Evolutionary conservation across 2,113 vertebrate genomes (phyloP).

Genomic region (Hypocryptadius cinnamomeus): DNA sequence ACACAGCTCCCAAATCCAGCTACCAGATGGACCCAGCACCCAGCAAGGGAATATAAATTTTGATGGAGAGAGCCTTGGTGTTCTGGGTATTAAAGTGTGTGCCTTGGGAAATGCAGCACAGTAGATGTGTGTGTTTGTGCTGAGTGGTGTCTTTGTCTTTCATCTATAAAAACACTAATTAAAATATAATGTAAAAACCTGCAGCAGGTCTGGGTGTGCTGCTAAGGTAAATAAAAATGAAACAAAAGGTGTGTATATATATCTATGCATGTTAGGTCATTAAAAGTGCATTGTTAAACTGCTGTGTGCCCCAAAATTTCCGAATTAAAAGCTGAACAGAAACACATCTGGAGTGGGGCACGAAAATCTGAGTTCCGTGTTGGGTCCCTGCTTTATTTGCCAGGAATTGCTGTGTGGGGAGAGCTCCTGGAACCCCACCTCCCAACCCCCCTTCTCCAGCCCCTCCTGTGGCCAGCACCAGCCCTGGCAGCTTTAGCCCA

Average conservation of each 20-base stretch:
- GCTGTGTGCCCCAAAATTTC: background rate
- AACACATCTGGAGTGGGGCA: constrained; percentile 7
- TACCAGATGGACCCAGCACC: constrained; percentile 2
- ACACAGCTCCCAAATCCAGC: background rate
- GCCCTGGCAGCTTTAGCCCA: background rate
- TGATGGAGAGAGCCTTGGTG: background rate
- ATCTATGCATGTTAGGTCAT: background rate
- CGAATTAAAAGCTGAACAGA: constrained; percentile 33
- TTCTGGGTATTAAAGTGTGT: background rate
- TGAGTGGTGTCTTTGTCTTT: constrained; percentile 45
- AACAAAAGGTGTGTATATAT: background rate
- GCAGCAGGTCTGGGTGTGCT: background rate
- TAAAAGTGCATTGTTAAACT: constrained; percentile 25
- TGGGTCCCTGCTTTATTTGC: background rate
- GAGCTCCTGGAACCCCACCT: background rate
- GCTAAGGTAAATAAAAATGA: constrained; percentile 35
- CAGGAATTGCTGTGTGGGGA: background rate
- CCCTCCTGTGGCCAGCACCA: background rate
- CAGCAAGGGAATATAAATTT: constrained; percentile 13
- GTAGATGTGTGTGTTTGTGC: background rate
- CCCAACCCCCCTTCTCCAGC: background rate
- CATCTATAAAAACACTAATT: constrained; percentile 38
- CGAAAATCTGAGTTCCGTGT: background rate
- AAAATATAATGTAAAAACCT: constrained; percentile 44
- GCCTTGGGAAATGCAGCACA: constrained; percentile 31